These are phyloP conservation scores for Rattus rattus DNA, from an alignment of 2,113 vertebrate species.

Conservation along the genomic window DNA sequence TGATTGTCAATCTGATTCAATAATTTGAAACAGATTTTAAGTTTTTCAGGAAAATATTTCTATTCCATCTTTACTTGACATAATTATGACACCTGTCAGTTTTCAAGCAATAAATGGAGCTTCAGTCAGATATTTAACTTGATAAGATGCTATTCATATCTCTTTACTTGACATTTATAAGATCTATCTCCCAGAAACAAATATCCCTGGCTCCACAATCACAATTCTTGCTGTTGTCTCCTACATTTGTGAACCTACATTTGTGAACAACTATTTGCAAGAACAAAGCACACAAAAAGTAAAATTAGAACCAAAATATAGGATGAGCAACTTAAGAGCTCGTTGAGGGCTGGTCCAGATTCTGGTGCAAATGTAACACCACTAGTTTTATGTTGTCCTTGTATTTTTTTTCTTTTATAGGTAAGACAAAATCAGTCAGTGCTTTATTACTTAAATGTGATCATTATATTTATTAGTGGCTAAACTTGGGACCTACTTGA, in stretches of 20 bases:
- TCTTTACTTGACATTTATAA: neutral
- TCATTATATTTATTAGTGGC: neutral
- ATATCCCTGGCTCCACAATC: neutral
- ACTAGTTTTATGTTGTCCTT: neutral
- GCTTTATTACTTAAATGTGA: neutral
- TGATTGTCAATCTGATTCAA: neutral
- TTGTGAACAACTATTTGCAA: neutral
- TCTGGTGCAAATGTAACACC: neutral
- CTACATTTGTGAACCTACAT: neutral
- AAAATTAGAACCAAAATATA: neutral
- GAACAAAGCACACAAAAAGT: neutral
- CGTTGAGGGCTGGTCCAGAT: neutral
- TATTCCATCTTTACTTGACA: neutral
- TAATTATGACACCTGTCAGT: neutral
- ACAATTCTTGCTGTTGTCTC: no score
- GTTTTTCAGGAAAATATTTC: neutral
- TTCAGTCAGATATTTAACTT: neutral
- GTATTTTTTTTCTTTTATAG: no score
- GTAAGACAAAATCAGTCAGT: neutral
- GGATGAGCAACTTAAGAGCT: neutral
- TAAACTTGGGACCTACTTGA: no score
- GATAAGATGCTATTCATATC: neutral
- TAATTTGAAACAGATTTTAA: neutral
- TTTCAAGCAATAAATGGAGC: neutral
- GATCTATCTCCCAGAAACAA: neutral